A percentile compares a stretch with the other conserved stretches of the same genome.
Conservation (phyloP, 2,113 vertebrate species). For the Cranoglanis bouderius region DNA sequence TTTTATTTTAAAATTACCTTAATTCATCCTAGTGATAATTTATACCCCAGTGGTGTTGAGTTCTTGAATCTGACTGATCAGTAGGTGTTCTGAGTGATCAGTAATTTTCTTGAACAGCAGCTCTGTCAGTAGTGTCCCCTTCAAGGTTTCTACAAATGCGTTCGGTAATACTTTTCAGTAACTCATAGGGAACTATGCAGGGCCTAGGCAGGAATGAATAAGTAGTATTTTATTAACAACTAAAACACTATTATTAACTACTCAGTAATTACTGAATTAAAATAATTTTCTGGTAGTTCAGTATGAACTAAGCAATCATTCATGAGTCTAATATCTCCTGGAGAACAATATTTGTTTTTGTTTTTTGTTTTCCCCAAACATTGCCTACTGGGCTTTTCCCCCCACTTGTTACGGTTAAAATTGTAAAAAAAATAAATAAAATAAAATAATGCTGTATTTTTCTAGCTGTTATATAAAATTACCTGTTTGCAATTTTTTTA, state of each 20-base stretch:
- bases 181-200: not conserved
- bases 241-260: not conserved
- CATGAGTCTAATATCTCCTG: not conserved
- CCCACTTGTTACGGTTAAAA: not conserved
- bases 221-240: not conserved
- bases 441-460: not conserved
- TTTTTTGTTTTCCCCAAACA: not conserved
- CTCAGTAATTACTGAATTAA: not conserved
- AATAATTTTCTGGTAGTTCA: not conserved
- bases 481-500: not conserved
- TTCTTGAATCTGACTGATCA: not conserved
- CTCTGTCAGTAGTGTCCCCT: not conserved
- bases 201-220: no score
- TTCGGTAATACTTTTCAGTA: not conserved
- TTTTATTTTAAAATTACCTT: not conserved
- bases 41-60: not conserved
- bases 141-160: not conserved
- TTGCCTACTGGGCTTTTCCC: not conserved
- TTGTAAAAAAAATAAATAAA: not conserved
- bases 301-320: not conserved
- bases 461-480: no score
- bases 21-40: not conserved
- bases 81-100: not conserved
- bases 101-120: not conserved
- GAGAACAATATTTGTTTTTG: not conserved